These are phyloP conservation scores for Parasteatoda tepidariorum DNA, from an alignment of 1,140 invertebrate genomes.

Conservation along the genomic window DNA sequence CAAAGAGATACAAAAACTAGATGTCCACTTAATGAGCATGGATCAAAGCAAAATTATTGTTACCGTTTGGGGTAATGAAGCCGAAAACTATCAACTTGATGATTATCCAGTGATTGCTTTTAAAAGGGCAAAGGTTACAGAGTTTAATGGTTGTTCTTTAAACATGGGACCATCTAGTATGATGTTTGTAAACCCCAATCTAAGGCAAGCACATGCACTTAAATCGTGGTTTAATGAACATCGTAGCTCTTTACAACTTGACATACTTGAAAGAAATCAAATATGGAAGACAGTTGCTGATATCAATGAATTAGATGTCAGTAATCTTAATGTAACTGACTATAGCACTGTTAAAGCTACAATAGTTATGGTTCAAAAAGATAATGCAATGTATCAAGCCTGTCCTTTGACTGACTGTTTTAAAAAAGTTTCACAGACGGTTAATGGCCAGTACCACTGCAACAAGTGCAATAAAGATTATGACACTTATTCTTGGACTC, in stretches of 20 bases:
- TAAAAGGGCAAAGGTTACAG: constrained; percentile 80
- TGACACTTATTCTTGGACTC: constrained; percentile 86
- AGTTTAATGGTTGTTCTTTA: constrained; percentile 76
- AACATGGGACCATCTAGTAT: neutral
- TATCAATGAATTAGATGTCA: constrained; percentile 75
- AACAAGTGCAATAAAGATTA: constrained; percentile 91
- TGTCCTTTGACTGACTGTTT: constrained; percentile 88
- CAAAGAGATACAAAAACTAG: constrained; percentile 88
- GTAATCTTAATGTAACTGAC: constrained; percentile 79
- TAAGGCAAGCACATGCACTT: neutral
- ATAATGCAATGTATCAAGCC: constrained; percentile 85
- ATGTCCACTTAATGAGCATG: constrained; percentile 87
- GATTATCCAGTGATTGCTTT: constrained; percentile 83
- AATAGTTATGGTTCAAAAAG: constrained; percentile 77
- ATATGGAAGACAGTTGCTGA: constrained; percentile 79
- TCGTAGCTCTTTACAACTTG: neutral
- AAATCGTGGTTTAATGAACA: constrained; percentile 8
- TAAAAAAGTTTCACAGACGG: constrained; percentile 90
- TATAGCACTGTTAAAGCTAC: constrained; percentile 80
- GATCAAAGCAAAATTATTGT: constrained; percentile 79
- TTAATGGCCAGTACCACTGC: constrained; percentile 89
- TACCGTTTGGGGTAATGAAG: constrained; percentile 72
- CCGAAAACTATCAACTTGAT: constrained; percentile 53
- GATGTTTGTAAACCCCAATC: constrained; percentile 31
- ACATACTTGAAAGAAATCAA: constrained; percentile 28